These are phyloP conservation scores for Drosophila santomea DNA, from an alignment of 1,140 invertebrate species.

Conservation along the genomic window DNA sequence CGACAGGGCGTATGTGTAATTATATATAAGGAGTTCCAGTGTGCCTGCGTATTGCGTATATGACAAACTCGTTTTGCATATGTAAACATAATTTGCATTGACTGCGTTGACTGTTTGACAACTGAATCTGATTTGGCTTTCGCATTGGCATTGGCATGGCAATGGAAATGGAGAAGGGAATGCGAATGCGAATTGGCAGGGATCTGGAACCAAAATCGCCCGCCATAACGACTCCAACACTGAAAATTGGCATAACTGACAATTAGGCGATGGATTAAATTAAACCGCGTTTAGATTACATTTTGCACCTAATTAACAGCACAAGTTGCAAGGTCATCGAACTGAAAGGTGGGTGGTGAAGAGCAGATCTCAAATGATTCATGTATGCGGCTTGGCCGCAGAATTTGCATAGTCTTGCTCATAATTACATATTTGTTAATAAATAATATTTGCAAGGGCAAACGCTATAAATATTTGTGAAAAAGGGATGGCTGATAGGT, in stretches of 20 bases:
- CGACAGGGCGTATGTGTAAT: constrained; percentile 15
- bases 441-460: not conserved
- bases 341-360: not conserved
- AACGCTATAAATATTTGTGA: too few species aligned
- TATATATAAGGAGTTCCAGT: constrained; percentile 9
- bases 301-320: not conserved
- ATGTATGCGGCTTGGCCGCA: too few species aligned
- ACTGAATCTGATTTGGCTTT: constrained; percentile 1
- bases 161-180: not conserved
- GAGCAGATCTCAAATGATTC: not conserved
- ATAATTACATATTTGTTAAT: not conserved
- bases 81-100: constrained; percentile 51
- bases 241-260: constrained; percentile 24
- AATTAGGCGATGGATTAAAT: constrained; percentile 12
- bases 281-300: not conserved
- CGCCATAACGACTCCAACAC: not conserved
- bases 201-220: not conserved
- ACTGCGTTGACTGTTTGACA: constrained; percentile 39
- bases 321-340: too few species aligned
- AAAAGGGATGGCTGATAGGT: too few species aligned
- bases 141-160: too few species aligned
- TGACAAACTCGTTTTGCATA: constrained; percentile 39
- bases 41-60: not conserved
- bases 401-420: not conserved
- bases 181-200: not conserved